phyloP scores from a whole-genome alignment of 2,888 invertebrate genomes.

The Agrotis clavis region DNA sequence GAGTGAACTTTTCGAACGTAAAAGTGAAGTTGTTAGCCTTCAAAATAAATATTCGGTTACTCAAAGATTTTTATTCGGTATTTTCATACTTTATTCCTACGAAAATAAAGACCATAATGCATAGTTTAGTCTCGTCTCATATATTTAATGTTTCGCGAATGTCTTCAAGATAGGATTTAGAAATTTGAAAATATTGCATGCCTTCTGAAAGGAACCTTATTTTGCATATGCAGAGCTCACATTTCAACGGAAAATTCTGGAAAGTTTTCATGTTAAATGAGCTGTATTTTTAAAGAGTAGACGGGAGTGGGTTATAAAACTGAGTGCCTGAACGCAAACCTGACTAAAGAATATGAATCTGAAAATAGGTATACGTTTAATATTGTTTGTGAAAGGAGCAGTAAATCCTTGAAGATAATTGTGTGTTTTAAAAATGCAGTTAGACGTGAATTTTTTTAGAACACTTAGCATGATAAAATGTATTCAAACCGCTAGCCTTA shows the following conservation, averaged over 20 bases:
- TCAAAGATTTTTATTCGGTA: slow-evolving; percentile 55
- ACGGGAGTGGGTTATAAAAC: slow-evolving; percentile 48
- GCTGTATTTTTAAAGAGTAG: slow-evolving; percentile 49
- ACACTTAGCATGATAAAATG: slow-evolving; percentile 15
- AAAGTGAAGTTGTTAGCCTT: slow-evolving; percentile 85
- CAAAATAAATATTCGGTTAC: slow-evolving; percentile 73
- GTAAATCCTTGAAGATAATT: slow-evolving; percentile 46
- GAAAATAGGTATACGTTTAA: slow-evolving; percentile 34
- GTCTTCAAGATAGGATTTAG: slow-evolving; percentile 38
- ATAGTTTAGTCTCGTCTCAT: slow-evolving; percentile 14
- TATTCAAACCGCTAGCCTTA: slow-evolving; percentile 5
- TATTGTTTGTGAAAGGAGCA: slow-evolving; percentile 39
- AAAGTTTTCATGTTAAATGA: slow-evolving; percentile 52
- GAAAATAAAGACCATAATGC: slow-evolving; percentile 47
- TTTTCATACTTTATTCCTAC: slow-evolving; percentile 41
- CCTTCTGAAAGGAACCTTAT: slow-evolving; percentile 22
- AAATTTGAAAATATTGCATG: slow-evolving; percentile 38
- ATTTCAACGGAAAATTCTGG: slow-evolving; percentile 2
- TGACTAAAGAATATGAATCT: slow-evolving; percentile 53
- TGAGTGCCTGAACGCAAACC: slow-evolving; percentile 48
- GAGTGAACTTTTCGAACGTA: slow-evolving; percentile 82
- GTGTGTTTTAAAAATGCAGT: slow-evolving; percentile 34
- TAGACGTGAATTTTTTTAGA: slow-evolving; percentile 13
- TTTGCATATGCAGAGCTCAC: slow-evolving; percentile 20
- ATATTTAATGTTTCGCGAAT: slow-evolving; percentile 42